Conservation (phyloP, 1,140 invertebrate genomes). For the Phymastichus coffea region DNA sequence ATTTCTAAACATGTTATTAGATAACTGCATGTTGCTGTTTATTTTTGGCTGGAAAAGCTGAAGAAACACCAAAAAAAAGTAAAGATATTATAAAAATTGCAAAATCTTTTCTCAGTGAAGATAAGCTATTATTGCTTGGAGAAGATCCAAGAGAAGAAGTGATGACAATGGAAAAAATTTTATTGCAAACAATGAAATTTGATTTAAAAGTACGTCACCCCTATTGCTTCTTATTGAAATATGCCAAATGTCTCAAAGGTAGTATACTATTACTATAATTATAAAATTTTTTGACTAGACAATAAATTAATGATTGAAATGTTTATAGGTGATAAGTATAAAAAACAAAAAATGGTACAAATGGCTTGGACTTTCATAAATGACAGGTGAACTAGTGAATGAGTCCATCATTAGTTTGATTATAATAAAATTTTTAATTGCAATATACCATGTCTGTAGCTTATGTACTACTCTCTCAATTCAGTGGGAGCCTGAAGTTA, state of each 20-base stretch:
- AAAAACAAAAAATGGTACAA: slow-evolving; percentile 94
- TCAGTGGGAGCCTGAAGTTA: slow-evolving; percentile 13
- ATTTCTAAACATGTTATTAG: slow-evolving; percentile 48
- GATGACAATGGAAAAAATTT: slow-evolving; percentile 93
- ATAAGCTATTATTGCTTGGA: slow-evolving; percentile 86
- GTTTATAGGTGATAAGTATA: slow-evolving; percentile 76
- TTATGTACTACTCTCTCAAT: slow-evolving; percentile 2
- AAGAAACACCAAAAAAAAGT: slow-evolving; percentile 99
- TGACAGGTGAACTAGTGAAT: no score
- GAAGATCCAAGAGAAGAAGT: slow-evolving; percentile 94
- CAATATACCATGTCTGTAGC: background rate
- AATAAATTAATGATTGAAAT: slow-evolving; percentile 3
- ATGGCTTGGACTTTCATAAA: slow-evolving; percentile 64
- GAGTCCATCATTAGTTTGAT: background rate
- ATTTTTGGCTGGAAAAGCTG: slow-evolving; percentile 97
- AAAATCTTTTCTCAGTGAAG: slow-evolving; percentile 73
- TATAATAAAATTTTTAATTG: slow-evolving; percentile 1
- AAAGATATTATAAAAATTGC: slow-evolving; percentile 95
- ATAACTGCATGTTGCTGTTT: slow-evolving; percentile 95
- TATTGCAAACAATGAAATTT: slow-evolving; percentile 98
- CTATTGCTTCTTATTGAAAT: slow-evolving; percentile 89
- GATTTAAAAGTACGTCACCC: slow-evolving; percentile 98
- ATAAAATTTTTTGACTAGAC: slow-evolving; percentile 26
- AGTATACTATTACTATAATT: no score
- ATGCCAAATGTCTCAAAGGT: slow-evolving; percentile 92